Evolutionary conservation across 2,888 invertebrate species (phyloP).

Genomic region (Therioaphis trifolii): DNA sequence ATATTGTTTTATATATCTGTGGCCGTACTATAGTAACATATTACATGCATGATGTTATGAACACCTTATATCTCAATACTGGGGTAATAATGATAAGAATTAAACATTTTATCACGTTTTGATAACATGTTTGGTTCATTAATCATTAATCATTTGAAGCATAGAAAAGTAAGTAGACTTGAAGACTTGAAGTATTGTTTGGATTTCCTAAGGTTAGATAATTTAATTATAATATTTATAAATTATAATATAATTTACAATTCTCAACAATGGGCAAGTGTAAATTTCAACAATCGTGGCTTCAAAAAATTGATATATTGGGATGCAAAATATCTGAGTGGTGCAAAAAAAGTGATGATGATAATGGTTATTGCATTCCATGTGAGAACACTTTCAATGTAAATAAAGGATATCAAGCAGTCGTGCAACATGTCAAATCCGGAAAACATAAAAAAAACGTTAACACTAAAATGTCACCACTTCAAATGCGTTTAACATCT

Average conservation of each 20-base stretch:
- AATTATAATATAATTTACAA: neutral
- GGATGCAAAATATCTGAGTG: constrained; percentile 23
- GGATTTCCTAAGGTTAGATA: too few species aligned
- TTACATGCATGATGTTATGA: too few species aligned
- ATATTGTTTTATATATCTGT: too few species aligned
- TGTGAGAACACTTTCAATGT: constrained; percentile 16
- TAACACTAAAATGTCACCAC: constrained; percentile 21
- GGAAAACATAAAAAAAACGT: constrained; percentile 12
- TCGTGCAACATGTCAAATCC: constrained; percentile 20
- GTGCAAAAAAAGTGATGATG: constrained; percentile 5
- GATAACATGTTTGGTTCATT: too few species aligned
- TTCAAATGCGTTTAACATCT: constrained; percentile 17
- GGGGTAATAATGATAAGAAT: too few species aligned
- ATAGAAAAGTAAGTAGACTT: too few species aligned
- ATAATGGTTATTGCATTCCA: constrained; percentile 15
- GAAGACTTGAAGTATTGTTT: too few species aligned
- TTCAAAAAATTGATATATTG: constrained; percentile 5
- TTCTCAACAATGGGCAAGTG: constrained; percentile 8
- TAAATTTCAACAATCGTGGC: constrained; percentile 6
- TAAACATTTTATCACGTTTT: too few species aligned
- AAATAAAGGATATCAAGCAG: constrained; percentile 24
- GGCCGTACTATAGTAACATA: too few species aligned
- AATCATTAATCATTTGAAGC: too few species aligned
- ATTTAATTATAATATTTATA: too few species aligned
- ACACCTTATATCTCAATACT: too few species aligned